Base-by-base conservation (phyloP, 2,797 vertebrate species). In the Scarus forsteni region DNA sequence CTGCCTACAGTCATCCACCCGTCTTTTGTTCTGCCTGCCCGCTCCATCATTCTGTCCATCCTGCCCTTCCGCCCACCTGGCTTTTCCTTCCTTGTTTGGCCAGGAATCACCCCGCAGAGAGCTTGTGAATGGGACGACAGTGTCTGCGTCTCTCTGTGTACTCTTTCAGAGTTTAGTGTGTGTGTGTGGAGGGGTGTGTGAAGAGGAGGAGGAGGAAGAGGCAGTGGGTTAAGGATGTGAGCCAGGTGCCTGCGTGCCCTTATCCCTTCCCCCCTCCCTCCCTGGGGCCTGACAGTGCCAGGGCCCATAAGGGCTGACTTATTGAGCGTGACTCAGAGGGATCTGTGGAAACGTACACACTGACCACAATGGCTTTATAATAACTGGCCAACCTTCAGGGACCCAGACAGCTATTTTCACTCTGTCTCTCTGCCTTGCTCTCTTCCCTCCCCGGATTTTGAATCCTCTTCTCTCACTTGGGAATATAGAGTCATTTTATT, bases 321-420 rank as follows among this genome's bases (percentile, higher is more conserved):
- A 90, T 88, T 89, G 88, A 89, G 91, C 85, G 81, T 86, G 88
- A 87, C 88, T 89, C 88, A 85, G 80, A 90, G 80, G 82, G 83
- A 88, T 89, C 85, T 88, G 83, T 86, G 87, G 81, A 89, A 91
- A 88, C 72, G 71, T 83, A 87, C 87, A 89, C 66, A 73, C 85
- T 11, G 60, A 88, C 90, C 92, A 90, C 90, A 92, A 89, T 90
- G 89, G 89, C 88, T 93, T 92, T 93, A 91, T 93, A 92, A 92
- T 92, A 86, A 92, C 86, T 81, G 89, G 83, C 77, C 89, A 89
- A 90, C 83, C 85, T 86, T 83, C 52, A 64, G 80, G 79, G 87
- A 88, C 79, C 81, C 87, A 92, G 89, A 89, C 89, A 87, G 84
- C 83, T 91, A 91, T 91, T 91, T 92, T 90, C 84, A 87, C 78